phyloP scores from a whole-genome alignment of 2,888 invertebrate genomes.

The Reticulitermes lucifugus region DNA sequence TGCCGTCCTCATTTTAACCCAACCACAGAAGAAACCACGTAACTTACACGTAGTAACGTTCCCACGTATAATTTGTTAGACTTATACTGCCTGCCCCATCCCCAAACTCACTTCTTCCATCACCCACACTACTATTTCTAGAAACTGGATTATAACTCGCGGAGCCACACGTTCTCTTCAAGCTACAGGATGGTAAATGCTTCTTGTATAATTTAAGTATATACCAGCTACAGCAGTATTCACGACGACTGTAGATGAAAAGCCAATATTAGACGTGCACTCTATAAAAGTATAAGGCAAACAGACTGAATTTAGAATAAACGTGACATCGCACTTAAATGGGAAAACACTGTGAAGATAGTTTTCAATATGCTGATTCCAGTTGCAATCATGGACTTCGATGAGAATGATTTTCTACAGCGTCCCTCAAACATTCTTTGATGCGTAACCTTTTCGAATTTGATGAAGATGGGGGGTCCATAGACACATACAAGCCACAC shows the following conservation, averaged over 20 bases:
- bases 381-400: not conserved
- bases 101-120: conserved; percentile 1
- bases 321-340: not conserved
- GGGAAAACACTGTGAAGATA: not conserved
- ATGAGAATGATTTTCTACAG: not conserved
- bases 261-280: not conserved
- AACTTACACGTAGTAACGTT: conserved; percentile 1
- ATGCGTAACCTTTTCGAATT: no score
- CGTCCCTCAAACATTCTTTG: no score
- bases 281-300: not conserved
- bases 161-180: not conserved
- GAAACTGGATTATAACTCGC: conserved; percentile 31
- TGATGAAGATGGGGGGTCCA: no score
- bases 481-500: no score
- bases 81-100: not conserved
- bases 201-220: not conserved
- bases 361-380: not conserved
- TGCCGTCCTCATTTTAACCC: not conserved
- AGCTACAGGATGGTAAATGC: not conserved
- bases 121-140: not conserved
- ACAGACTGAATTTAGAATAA: not conserved
- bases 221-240: not conserved
- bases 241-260: not conserved
- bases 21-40: conserved; percentile 1
- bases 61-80: conserved; percentile 30